phyloP scores from a whole-genome alignment of 2,113 vertebrate genomes.

The Melanotaenia duboulayi region DNA sequence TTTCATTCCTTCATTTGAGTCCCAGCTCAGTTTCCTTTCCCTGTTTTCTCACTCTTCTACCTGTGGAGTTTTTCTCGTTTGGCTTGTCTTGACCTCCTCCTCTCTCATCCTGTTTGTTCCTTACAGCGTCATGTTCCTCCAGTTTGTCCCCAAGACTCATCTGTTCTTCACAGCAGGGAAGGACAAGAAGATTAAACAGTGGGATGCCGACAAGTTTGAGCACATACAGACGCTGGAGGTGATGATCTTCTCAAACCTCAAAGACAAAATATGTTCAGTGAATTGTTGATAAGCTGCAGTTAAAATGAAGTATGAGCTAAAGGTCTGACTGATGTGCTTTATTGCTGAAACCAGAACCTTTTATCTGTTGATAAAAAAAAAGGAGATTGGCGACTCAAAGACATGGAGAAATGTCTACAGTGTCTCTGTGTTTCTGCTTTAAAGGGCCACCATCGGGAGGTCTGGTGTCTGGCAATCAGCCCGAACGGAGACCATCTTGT shows the following conservation, averaged over 20 bases:
- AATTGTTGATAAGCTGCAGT: not conserved
- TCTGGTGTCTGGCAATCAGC: constrained; percentile 94
- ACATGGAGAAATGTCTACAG: no score
- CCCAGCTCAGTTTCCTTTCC: not conserved
- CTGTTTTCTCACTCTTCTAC: not conserved
- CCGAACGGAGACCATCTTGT: constrained; percentile 94
- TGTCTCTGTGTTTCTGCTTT: not conserved
- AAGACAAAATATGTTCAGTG: no score
- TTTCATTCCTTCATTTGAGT: not conserved
- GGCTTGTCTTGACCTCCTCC: not conserved
- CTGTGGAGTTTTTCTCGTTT: not conserved
- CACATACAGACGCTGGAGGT: constrained; percentile 96
- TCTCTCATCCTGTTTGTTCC: not conserved
- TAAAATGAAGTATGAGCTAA: no score
- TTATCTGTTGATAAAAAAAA: no score
- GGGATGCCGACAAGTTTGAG: constrained; percentile 97
- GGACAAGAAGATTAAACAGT: constrained; percentile 95
- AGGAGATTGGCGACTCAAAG: no score
- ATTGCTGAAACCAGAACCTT: no score
- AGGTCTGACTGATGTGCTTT: no score
- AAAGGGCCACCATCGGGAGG: constrained; percentile 94
- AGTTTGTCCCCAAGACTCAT: constrained; percentile 95
- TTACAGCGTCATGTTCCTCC: constrained; percentile 94
- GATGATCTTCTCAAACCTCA: constrained; percentile 23
- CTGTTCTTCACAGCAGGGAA: constrained; percentile 98